Conservation (phyloP, 2,797 vertebrate genomes). For the Notamacropus eugenii region DNA sequence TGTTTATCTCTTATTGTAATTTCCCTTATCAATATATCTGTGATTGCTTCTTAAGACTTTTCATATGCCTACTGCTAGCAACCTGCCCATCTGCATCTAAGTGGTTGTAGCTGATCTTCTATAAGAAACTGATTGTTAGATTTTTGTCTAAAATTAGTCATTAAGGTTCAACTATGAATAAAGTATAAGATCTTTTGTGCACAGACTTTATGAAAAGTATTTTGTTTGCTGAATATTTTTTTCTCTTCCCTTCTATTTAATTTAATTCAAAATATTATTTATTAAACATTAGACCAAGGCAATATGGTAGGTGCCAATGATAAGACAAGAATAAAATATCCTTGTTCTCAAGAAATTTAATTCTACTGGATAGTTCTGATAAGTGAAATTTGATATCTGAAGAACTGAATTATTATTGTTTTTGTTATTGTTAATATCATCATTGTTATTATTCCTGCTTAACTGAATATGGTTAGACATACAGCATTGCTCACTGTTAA, state of each 20-base stretch:
- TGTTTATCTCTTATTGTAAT: not conserved
- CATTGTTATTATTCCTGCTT: constrained; percentile 45
- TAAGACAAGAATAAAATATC: not conserved
- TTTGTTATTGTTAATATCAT: constrained; percentile 52
- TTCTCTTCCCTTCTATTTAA: not conserved
- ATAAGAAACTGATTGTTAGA: not conserved
- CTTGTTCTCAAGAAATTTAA: not conserved
- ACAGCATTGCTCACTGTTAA: constrained; percentile 12
- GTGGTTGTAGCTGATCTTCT: not conserved
- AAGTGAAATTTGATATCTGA: constrained; percentile 36
- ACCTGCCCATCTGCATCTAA: not conserved
- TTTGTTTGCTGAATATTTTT: not conserved
- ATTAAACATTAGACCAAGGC: not conserved
- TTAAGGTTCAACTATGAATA: not conserved
- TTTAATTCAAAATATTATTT: not conserved
- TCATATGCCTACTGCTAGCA: not conserved
- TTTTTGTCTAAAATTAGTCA: not conserved
- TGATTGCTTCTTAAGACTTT: not conserved
- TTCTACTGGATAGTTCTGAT: not conserved
- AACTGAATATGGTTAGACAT: constrained; percentile 52
- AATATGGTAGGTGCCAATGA: not conserved
- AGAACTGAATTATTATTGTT: constrained; percentile 36
- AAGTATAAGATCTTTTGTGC: not conserved
- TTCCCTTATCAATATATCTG: not conserved
- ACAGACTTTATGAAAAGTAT: not conserved